phyloP scores from a whole-genome alignment of 1,140 invertebrate genomes.

The Drosophila sucinea region DNA sequence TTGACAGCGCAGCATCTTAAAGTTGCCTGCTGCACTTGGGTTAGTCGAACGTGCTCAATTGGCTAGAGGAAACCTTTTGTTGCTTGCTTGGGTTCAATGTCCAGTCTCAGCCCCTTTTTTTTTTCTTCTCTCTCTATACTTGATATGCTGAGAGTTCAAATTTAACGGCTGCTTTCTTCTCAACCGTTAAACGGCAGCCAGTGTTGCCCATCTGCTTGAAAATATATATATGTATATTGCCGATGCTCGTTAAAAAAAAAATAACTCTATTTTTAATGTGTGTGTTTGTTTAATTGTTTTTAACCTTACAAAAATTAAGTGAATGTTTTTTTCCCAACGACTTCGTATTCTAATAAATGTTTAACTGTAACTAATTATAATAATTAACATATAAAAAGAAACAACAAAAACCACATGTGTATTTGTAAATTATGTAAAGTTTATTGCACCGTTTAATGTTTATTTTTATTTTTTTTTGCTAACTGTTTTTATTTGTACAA shows the following conservation, averaged over 20 bases:
- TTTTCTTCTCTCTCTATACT: slow-evolving; percentile 37
- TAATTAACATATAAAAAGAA: slow-evolving; percentile 49
- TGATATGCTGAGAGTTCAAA: slow-evolving; percentile 34
- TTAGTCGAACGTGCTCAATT: slow-evolving; percentile 67
- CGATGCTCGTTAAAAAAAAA: background rate
- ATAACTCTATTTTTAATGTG: slow-evolving; percentile 1
- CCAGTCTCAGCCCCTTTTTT: slow-evolving; percentile 13
- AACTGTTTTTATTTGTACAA: slow-evolving; percentile 36
- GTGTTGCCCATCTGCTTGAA: background rate
- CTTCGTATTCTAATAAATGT: slow-evolving; percentile 23
- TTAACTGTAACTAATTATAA: slow-evolving; percentile 69
- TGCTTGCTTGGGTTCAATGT: slow-evolving; percentile 49
- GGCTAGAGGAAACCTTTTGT: slow-evolving; percentile 42
- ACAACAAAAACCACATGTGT: slow-evolving; percentile 33
- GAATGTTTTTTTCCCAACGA: slow-evolving; percentile 45
- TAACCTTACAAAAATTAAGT: slow-evolving; percentile 50
- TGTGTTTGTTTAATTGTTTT: slow-evolving; percentile 33
- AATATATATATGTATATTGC: no score
- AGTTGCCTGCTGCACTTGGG: slow-evolving; percentile 33
- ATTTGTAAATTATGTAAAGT: slow-evolving; percentile 77
- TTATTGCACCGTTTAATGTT: slow-evolving; percentile 72
- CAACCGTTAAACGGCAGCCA: background rate
- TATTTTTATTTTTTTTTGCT: slow-evolving; percentile 20
- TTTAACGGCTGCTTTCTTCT: background rate
- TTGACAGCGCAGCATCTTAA: slow-evolving; percentile 38